These are phyloP conservation scores for Ibidorhyncha struthersii DNA, from an alignment of 2,113 vertebrate genomes.

Conservation along the genomic window DNA sequence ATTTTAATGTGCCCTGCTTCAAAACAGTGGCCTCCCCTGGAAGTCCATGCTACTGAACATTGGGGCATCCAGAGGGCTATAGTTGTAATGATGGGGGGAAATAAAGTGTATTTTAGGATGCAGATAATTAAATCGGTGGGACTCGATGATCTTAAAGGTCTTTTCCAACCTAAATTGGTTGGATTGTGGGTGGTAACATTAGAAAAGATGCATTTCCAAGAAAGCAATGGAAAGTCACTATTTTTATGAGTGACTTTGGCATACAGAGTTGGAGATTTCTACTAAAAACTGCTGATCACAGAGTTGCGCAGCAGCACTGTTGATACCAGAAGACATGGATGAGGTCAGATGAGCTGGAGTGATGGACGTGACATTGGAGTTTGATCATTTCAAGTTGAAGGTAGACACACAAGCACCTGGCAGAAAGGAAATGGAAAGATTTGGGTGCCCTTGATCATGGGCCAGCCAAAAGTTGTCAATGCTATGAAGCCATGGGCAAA, in stretches of 20 bases:
- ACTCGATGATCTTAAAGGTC: not conserved
- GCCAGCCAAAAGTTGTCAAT: not conserved
- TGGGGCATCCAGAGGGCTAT: not conserved
- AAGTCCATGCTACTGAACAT: not conserved
- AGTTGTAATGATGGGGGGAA: not conserved
- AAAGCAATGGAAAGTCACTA: not conserved
- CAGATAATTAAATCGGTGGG: not conserved
- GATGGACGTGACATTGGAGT: accelerated
- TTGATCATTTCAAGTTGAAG: not conserved
- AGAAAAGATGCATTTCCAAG: not conserved
- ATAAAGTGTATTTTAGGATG: not conserved
- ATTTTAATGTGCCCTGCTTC: not conserved
- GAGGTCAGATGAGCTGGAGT: not conserved
- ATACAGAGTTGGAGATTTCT: not conserved
- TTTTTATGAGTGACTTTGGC: not conserved
- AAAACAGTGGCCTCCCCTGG: not conserved
- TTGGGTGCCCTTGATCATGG: accelerated
- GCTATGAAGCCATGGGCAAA: not conserved
- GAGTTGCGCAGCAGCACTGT: not conserved
- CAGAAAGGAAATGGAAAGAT: not conserved
- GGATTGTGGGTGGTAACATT: not conserved
- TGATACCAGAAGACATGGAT: not conserved
- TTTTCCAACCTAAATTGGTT: not conserved
- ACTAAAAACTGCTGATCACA: not conserved
- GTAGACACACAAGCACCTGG: not conserved